phyloP scores from a whole-genome alignment of 2,888 invertebrate genomes.

The Drosophila helvetica region DNA sequence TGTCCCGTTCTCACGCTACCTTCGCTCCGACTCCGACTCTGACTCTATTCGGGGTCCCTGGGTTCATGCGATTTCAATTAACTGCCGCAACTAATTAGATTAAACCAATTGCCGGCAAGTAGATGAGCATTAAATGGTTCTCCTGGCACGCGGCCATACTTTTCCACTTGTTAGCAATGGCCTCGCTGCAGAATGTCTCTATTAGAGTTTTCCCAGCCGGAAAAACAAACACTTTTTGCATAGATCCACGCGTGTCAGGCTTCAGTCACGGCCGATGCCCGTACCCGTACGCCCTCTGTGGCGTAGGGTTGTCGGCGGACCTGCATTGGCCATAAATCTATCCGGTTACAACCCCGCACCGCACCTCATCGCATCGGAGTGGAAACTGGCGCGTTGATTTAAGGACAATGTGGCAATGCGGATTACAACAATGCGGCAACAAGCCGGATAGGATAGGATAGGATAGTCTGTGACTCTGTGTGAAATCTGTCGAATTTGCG shows the following conservation, averaged over 20 bases:
- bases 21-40: slow-evolving; percentile 27
- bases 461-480: slow-evolving; percentile 40
- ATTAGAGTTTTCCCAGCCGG: slow-evolving; percentile 64
- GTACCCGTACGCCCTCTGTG: background rate
- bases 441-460: slow-evolving; percentile 11
- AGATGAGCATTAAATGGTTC: slow-evolving; percentile 55
- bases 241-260: slow-evolving; percentile 59
- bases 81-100: slow-evolving; percentile 73
- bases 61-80: slow-evolving; percentile 73
- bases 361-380: slow-evolving; percentile 50
- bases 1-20: slow-evolving; percentile 37
- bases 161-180: slow-evolving; percentile 54
- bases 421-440: slow-evolving; percentile 57
- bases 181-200: slow-evolving; percentile 24
- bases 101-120: slow-evolving; percentile 58
- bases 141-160: slow-evolving; percentile 59
- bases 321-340: slow-evolving; percentile 67
- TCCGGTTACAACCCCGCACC: slow-evolving; percentile 41
- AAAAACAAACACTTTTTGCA: slow-evolving; percentile 74
- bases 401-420: slow-evolving; percentile 77
- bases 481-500: slow-evolving; percentile 48
- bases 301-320: slow-evolving; percentile 8
- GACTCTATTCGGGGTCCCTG: background rate
- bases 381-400: slow-evolving; percentile 76
- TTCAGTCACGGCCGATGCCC: slow-evolving; percentile 49